These are phyloP conservation scores for Stomorhina lunata DNA, from an alignment of 2,888 invertebrate genomes.

Conservation along the genomic window DNA sequence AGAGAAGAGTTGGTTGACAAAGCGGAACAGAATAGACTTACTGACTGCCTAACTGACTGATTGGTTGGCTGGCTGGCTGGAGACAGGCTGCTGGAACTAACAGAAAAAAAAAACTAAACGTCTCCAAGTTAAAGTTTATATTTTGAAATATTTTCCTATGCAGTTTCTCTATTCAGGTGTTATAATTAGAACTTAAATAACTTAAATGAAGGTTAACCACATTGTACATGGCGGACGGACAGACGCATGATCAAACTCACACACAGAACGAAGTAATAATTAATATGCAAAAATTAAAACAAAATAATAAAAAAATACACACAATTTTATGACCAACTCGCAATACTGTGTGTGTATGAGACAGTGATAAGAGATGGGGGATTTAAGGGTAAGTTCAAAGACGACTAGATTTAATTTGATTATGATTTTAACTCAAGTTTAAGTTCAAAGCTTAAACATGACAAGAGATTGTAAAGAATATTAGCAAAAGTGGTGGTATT, in stretches of 20 bases:
- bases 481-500: too few species aligned
- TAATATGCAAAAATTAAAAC: slow-evolving; percentile 25
- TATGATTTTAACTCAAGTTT: too few species aligned
- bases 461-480: too few species aligned
- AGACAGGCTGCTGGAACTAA: background rate
- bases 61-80: too few species aligned
- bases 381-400: too few species aligned
- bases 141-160: slow-evolving; percentile 23
- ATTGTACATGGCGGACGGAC: slow-evolving; percentile 6
- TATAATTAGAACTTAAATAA: slow-evolving; percentile 58
- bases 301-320: slow-evolving; percentile 4
- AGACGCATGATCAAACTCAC: background rate
- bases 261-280: background rate
- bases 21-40: slow-evolving; percentile 26
- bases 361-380: background rate
- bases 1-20: slow-evolving; percentile 14
- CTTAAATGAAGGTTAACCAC: slow-evolving; percentile 60
- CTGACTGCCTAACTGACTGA: too few species aligned
- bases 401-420: too few species aligned
- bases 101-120: slow-evolving; percentile 3
- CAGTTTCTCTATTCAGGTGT: slow-evolving; percentile 42
- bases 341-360: background rate
- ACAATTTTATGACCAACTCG: slow-evolving; percentile 11
- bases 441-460: too few species aligned
- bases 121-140: slow-evolving; percentile 38